These are phyloP conservation scores for Caenorhabditis uteleia DNA, from an alignment of 2,888 invertebrate species.

Conservation along the genomic window DNA sequence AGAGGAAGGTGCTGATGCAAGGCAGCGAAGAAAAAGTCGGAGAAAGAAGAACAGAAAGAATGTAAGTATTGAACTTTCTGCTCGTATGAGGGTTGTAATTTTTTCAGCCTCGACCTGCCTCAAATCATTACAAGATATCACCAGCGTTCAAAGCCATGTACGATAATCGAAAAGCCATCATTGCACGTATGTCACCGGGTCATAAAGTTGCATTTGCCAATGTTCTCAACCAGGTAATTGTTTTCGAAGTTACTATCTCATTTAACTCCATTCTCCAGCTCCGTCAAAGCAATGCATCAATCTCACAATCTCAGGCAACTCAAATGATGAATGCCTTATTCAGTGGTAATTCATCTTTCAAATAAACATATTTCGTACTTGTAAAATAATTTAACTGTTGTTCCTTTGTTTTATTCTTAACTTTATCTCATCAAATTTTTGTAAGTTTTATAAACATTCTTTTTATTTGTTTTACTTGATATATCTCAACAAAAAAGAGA, in stretches of 20 bases:
- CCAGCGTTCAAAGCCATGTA: constrained; percentile 37
- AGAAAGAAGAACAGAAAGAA: constrained; percentile 38
- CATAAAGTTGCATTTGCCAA: constrained; percentile 43
- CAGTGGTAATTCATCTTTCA: constrained; percentile 1
- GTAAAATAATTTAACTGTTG: too few species aligned
- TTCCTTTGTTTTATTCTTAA: too few species aligned
- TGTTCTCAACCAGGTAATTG: constrained; percentile 34
- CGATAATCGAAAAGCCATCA: constrained; percentile 47
- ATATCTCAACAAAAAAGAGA: too few species aligned
- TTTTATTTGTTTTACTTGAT: too few species aligned
- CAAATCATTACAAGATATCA: constrained; percentile 10
- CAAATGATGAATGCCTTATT: constrained; percentile 25
- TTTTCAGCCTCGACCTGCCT: constrained; percentile 1
- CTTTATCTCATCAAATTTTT: too few species aligned
- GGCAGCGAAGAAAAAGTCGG: constrained; percentile 24
- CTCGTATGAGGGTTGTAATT: background rate
- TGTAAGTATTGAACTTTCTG: background rate
- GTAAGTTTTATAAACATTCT: too few species aligned
- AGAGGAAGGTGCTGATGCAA: constrained; percentile 18
- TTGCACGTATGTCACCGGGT: constrained; percentile 36
- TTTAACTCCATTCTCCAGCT: background rate
- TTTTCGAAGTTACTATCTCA: background rate
- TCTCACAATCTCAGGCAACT: constrained; percentile 11
- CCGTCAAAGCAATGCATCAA: constrained; percentile 16
- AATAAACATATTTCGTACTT: too few species aligned